Percentiles rank a stretch among this genome's conserved stretches.
These are phyloP conservation scores for Euglossa dilemma DNA, from an alignment of 1,140 invertebrate genomes.

Conservation along the genomic window DNA sequence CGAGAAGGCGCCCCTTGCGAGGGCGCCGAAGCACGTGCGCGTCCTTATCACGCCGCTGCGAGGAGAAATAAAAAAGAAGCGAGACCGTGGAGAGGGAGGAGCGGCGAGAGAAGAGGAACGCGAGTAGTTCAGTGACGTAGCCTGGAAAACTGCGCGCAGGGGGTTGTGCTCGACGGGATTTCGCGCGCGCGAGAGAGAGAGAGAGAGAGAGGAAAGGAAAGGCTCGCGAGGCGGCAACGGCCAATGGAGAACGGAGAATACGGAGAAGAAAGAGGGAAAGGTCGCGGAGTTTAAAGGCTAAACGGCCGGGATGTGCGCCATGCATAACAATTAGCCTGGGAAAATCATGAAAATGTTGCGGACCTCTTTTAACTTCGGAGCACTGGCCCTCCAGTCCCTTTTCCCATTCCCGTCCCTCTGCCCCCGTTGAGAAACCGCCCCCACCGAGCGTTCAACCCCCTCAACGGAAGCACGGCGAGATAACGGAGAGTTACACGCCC, in stretches of 20 bases:
- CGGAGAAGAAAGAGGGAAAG: slow-evolving; percentile 44
- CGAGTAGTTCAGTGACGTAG: slow-evolving; percentile 51
- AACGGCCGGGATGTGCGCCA: slow-evolving; percentile 77
- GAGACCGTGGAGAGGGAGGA: slow-evolving; percentile 53
- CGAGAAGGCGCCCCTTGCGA: slow-evolving; percentile 41
- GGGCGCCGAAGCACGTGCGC: slow-evolving; percentile 64
- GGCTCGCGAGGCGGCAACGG: no score
- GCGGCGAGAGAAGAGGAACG: slow-evolving; percentile 38
- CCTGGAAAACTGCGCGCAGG: slow-evolving; percentile 49
- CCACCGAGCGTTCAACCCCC: slow-evolving; percentile 54
- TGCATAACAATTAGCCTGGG: slow-evolving; percentile 82
- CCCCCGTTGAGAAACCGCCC: slow-evolving; percentile 55
- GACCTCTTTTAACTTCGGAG: slow-evolving; percentile 76
- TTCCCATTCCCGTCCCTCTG: slow-evolving; percentile 52
- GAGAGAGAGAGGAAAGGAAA: slow-evolving; percentile 15
- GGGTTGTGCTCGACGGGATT: slow-evolving; percentile 6
- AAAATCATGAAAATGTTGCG: slow-evolving; percentile 81
- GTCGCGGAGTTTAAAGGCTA: slow-evolving; percentile 76
- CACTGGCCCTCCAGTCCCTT: slow-evolving; percentile 60
- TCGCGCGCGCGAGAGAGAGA: background rate
- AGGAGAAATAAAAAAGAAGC: slow-evolving; percentile 65
- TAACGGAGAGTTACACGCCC: slow-evolving; percentile 80
- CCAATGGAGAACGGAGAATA: background rate
- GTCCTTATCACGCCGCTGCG: slow-evolving; percentile 65
- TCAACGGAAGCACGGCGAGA: slow-evolving; percentile 78